These are phyloP conservation scores for Thereva unica DNA, from an alignment of 2,888 invertebrate species.

Conservation along the genomic window DNA sequence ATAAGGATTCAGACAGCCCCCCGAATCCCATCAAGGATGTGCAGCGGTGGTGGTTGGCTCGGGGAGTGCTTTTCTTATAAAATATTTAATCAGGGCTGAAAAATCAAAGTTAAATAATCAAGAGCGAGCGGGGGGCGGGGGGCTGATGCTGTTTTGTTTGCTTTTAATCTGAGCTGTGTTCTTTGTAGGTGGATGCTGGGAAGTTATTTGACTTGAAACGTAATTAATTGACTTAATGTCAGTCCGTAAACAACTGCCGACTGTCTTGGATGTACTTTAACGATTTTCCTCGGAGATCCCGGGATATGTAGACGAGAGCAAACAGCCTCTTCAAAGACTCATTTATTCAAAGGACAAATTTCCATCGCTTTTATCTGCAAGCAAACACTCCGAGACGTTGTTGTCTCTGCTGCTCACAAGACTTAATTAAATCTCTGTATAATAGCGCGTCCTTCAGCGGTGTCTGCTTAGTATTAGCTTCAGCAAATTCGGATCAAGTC, in stretches of 20 bases:
- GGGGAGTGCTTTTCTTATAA: conserved; percentile 9
- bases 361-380: conserved; percentile 1
- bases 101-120: conserved; percentile 41
- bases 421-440: no score
- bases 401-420: background rate
- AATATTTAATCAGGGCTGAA: conserved; percentile 20
- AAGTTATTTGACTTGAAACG: conserved; percentile 31
- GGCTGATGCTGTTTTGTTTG: conserved; percentile 36
- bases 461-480: no score
- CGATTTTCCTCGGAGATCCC: conserved; percentile 12
- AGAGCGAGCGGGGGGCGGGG: conserved; percentile 18
- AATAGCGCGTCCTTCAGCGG: no score
- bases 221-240: conserved; percentile 31
- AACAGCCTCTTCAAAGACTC: background rate
- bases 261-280: conserved; percentile 21
- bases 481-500: no score
- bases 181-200: conserved; percentile 23
- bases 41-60: conserved; percentile 5
- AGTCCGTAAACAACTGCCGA: conserved; percentile 15
- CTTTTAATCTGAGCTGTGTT: conserved; percentile 36
- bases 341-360: background rate
- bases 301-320: conserved; percentile 2
- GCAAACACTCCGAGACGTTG: conserved; percentile 26
- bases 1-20: conserved; percentile 7
- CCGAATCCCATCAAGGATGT: background rate